Conservation (phyloP, 1,140 invertebrate species). For the Temnothorax nylanderi region DNA sequence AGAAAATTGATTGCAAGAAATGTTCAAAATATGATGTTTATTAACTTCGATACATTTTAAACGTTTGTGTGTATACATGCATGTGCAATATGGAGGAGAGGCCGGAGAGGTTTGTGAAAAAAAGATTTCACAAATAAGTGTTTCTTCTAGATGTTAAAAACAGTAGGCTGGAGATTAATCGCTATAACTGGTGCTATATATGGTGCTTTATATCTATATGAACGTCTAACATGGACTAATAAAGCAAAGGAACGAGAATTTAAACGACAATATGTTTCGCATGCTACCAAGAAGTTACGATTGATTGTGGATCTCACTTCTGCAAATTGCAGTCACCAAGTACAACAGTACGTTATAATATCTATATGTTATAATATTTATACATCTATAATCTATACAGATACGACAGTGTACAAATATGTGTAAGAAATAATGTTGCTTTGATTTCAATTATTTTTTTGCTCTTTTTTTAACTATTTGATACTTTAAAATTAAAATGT, state of each 20-base stretch:
- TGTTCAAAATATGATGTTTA: too few relatives aligned
- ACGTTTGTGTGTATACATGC: not conserved
- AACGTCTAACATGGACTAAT: conserved; percentile 99
- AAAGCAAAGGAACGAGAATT: conserved; percentile 97
- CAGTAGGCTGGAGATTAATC: conserved; percentile 98
- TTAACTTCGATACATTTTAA: too few relatives aligned
- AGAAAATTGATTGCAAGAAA: too few relatives aligned
- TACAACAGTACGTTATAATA: conserved; percentile 92
- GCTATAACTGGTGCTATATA: conserved; percentile 94
- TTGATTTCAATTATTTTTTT: not conserved
- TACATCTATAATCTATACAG: not conserved
- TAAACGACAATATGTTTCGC: conserved; percentile 98
- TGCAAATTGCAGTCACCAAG: conserved; percentile 99
- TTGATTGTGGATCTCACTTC: conserved; percentile 99
- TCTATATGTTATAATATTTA: not conserved
- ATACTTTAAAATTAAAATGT: not conserved
- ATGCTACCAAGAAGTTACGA: conserved; percentile 97
- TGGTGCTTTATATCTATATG: conserved; percentile 97
- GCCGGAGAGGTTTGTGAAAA: not conserved
- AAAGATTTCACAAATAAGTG: not conserved
- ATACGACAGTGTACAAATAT: not conserved
- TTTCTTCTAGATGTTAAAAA: conserved; percentile 93
- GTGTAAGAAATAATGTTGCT: not conserved
- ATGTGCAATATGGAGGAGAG: not conserved
- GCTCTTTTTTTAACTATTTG: not conserved